phyloP scores from a whole-genome alignment of 2,797 vertebrate genomes.

The Platalea minor region DNA sequence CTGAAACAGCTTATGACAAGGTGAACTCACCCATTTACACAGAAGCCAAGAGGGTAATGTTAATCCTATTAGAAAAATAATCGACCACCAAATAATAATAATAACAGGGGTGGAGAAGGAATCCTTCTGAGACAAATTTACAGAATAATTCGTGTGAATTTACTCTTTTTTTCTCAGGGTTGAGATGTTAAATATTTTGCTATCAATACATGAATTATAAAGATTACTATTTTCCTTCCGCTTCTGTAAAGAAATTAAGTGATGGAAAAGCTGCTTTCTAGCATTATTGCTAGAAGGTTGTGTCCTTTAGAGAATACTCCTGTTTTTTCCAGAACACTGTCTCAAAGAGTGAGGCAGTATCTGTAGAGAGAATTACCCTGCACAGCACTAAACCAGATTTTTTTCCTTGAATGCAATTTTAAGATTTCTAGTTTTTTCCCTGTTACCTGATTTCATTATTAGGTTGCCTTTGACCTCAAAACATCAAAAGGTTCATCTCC shows the following conservation, averaged over 20 bases:
- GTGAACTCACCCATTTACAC: conserved; percentile 12
- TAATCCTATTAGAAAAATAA: conserved; percentile 59
- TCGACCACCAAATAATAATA: conserved; percentile 24
- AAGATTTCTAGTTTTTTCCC: not conserved
- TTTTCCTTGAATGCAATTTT: not conserved
- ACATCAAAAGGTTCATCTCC: not conserved
- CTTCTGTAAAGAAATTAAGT: not conserved
- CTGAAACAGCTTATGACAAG: conserved; percentile 24
- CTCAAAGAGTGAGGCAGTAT: not conserved
- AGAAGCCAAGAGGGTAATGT: not conserved
- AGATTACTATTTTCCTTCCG: not conserved
- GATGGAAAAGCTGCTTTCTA: not conserved
- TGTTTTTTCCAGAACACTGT: not conserved
- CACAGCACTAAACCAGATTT: not conserved
- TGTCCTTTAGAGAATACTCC: not conserved
- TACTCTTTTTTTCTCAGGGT: not conserved
- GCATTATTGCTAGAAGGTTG: not conserved
- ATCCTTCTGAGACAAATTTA: not conserved
- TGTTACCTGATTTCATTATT: not conserved
- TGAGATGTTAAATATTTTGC: not conserved
- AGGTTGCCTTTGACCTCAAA: not conserved
- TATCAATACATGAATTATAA: not conserved
- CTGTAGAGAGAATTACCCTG: not conserved
- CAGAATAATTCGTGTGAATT: not conserved
- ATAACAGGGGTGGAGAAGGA: not conserved